Evolutionary conservation across 1,140 invertebrate species (phyloP).

Genomic region (Pseudomyrmex sp.): DNA sequence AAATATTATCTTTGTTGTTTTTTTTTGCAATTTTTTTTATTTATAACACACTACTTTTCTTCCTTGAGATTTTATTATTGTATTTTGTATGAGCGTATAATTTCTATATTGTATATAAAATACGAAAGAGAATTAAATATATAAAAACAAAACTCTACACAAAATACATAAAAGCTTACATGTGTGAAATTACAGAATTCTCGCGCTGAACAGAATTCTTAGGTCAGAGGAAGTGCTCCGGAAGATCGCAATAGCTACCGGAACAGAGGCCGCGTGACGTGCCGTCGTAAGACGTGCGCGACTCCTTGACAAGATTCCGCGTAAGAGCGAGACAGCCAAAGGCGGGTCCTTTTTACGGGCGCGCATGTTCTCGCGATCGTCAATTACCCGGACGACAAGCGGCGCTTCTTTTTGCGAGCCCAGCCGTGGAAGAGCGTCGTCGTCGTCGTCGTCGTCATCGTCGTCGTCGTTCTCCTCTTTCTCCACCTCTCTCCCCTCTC

Average conservation of each 20-base stretch:
- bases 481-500: background rate
- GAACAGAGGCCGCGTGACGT: conserved; percentile 35
- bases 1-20: background rate
- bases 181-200: too few relatives aligned
- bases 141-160: too few relatives aligned
- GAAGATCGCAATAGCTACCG: conserved; percentile 34
- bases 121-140: too few relatives aligned
- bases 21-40: background rate
- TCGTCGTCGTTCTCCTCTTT: background rate
- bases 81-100: background rate
- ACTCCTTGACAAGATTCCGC: conserved; percentile 52
- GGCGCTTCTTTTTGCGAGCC: conserved; percentile 54
- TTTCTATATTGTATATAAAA: background rate
- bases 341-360: conserved; percentile 55
- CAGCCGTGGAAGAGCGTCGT: conserved; percentile 35
- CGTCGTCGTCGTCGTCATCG: conserved; percentile 14
- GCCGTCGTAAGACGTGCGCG: conserved; percentile 5
- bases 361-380: conserved; percentile 61
- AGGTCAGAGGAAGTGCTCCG: conserved; percentile 17
- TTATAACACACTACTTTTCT: background rate
- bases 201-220: background rate
- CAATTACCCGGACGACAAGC: conserved; percentile 60
- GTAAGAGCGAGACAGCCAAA: conserved; percentile 54
- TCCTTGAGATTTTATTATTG: background rate
- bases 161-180: too few relatives aligned